Conservation (phyloP, 2,888 invertebrate genomes). For the Halictus ligatus region DNA sequence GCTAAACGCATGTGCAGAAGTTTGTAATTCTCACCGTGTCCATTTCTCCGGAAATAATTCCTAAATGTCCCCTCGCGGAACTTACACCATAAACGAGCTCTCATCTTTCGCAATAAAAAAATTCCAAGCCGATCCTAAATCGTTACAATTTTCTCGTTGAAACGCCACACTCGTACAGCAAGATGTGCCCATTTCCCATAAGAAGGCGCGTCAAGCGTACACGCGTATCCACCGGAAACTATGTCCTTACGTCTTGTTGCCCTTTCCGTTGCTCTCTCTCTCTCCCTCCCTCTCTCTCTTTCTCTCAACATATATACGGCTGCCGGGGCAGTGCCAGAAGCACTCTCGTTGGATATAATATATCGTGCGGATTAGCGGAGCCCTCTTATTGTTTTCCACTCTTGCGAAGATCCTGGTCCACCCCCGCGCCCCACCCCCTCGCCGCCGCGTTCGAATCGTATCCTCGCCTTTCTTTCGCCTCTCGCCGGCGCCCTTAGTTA, state of each 20-base stretch:
- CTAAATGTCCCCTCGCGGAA: not conserved
- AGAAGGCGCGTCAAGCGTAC: constrained; percentile 12
- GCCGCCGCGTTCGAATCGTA: constrained; percentile 51
- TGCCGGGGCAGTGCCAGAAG: constrained; percentile 65
- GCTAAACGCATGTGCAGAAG: not conserved
- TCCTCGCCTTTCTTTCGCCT: constrained; percentile 52
- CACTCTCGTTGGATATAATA: constrained; percentile 83
- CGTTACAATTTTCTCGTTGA: not conserved
- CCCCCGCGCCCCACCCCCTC: constrained; percentile 25
- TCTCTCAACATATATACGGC: constrained; percentile 29
- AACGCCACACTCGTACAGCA: not conserved
- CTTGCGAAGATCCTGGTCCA: constrained; percentile 70
- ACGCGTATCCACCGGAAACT: constrained; percentile 29
- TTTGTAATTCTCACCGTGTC: not conserved
- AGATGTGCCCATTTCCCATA: not conserved
- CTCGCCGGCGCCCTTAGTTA: constrained; percentile 74
- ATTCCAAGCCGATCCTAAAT: not conserved
- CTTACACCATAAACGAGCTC: not conserved
- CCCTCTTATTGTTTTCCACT: constrained; percentile 84
- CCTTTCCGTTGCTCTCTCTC: constrained; percentile 14
- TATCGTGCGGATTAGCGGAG: constrained; percentile 82
- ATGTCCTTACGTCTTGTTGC: constrained; percentile 37
- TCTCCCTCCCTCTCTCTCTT: not conserved
- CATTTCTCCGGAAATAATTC: not conserved
- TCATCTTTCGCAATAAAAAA: not conserved